Percentiles rank a stretch among this genome's conserved stretches.
Conservation (phyloP, 2,888 invertebrate species). For the Mythimna loreyi region DNA sequence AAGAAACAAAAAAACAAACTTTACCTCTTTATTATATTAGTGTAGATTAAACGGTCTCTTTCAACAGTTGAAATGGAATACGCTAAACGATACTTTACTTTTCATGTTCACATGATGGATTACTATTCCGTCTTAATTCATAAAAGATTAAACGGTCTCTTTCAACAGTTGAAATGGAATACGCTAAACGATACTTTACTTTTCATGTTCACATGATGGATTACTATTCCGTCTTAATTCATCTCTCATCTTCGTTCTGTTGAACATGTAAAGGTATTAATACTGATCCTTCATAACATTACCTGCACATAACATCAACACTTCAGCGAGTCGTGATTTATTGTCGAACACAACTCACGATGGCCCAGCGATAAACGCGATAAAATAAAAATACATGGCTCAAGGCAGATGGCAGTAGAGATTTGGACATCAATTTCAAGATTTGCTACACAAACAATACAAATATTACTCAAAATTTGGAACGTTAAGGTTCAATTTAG, state of each 20-base stretch:
- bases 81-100: conserved; percentile 30
- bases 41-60: conserved; percentile 42
- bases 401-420: conserved; percentile 84
- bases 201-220: conserved; percentile 44
- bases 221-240: conserved; percentile 57
- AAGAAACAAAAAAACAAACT: no score
- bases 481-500: conserved; percentile 67
- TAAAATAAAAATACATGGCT: conserved; percentile 84
- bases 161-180: conserved; percentile 39
- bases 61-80: conserved; percentile 40
- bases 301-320: conserved; percentile 68
- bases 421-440: conserved; percentile 86
- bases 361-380: conserved; percentile 77
- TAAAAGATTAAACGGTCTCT: conserved; percentile 47
- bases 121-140: conserved; percentile 55
- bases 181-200: conserved; percentile 32
- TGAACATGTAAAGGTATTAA: conserved; percentile 54
- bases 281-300: conserved; percentile 67
- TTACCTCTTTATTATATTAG: no score
- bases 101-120: conserved; percentile 48
- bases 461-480: conserved; percentile 64
- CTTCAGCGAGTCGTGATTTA: conserved; percentile 70
- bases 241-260: conserved; percentile 45
- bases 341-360: conserved; percentile 71
- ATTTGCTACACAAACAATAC: conserved; percentile 64